These are phyloP conservation scores for Meteorus sp. DNA, from an alignment of 1,140 invertebrate species.

Conservation along the genomic window DNA sequence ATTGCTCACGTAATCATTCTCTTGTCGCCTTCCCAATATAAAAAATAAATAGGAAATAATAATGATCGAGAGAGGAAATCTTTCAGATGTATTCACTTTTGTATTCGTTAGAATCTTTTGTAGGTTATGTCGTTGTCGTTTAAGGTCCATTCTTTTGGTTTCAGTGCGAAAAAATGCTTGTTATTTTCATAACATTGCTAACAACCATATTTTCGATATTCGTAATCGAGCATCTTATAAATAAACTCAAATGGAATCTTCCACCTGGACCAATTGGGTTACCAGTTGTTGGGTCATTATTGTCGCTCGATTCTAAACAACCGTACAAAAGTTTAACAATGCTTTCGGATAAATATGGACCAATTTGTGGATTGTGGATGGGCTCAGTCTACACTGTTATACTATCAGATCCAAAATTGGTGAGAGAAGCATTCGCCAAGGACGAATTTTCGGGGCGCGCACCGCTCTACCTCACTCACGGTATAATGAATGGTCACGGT, in stretches of 20 bases:
- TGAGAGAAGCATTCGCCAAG: slow-evolving; percentile 71
- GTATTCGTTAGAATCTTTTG: no score
- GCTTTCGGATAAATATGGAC: slow-evolving; percentile 68
- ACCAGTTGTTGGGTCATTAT: slow-evolving; percentile 77
- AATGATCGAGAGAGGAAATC: no score
- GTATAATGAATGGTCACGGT: slow-evolving; percentile 86
- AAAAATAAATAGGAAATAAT: no score
- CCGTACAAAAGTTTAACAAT: slow-evolving; percentile 72
- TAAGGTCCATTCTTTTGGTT: no score
- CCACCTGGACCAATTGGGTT: slow-evolving; percentile 79
- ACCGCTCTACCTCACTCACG: slow-evolving; percentile 79
- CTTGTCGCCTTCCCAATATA: no score
- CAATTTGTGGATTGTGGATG: slow-evolving; percentile 71
- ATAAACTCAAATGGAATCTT: slow-evolving; percentile 35
- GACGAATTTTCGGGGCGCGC: slow-evolving; percentile 73
- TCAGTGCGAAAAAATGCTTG: slow-evolving; percentile 17
- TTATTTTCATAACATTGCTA: slow-evolving; percentile 8
- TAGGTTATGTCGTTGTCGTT: no score
- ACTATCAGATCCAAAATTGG: slow-evolving; percentile 70
- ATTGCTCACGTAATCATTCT: no score
- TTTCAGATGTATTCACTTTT: no score
- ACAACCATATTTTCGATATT: slow-evolving; percentile 6
- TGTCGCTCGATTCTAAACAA: slow-evolving; percentile 66
- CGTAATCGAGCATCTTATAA: slow-evolving; percentile 8
- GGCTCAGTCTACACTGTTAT: slow-evolving; percentile 75